Evolutionary conservation across 1,140 invertebrate genomes (phyloP).

Genomic region (Drosophila truncata): DNA sequence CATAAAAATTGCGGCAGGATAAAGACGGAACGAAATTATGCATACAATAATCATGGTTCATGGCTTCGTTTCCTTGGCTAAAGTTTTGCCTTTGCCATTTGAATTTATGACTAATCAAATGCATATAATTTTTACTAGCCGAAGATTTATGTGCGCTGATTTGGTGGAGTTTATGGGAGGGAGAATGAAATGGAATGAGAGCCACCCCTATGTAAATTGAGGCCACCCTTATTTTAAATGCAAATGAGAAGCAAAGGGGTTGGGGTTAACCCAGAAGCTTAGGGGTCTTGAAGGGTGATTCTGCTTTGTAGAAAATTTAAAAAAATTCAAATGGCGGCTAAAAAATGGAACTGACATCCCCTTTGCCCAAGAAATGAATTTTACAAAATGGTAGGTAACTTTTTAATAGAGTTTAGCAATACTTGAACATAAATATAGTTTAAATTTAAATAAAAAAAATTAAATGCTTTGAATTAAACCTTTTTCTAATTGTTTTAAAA

Average conservation of each 20-base stretch:
- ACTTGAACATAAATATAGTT: neutral
- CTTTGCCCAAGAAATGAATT: neutral
- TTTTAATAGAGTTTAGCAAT: neutral
- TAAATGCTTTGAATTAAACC: neutral
- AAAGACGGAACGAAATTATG: slow-evolving; percentile 55
- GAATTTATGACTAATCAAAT: slow-evolving; percentile 77
- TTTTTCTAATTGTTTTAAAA: neutral
- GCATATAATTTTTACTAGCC: slow-evolving; percentile 71
- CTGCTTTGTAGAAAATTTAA: neutral
- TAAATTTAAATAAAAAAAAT: neutral
- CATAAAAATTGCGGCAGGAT: slow-evolving; percentile 60
- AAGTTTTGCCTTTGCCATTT: slow-evolving; percentile 39
- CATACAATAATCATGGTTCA: slow-evolving; percentile 59
- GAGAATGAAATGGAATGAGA: neutral
- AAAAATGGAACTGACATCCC: slow-evolving; percentile 24
- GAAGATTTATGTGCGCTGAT: slow-evolving; percentile 70
- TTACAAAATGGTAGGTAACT: slow-evolving; percentile 23
- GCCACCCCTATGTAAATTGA: slow-evolving; percentile 39
- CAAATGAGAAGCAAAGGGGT: slow-evolving; percentile 41
- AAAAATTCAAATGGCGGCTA: slow-evolving; percentile 38
- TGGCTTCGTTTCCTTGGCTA: slow-evolving; percentile 28
- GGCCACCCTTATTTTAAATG: slow-evolving; percentile 68
- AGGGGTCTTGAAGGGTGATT: slow-evolving; percentile 4
- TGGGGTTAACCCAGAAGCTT: slow-evolving; percentile 17
- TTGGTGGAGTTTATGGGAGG: slow-evolving; percentile 27